Evolutionary conservation across 2,888 invertebrate species (phyloP).

Genomic region (Calephelis perditalis): DNA sequence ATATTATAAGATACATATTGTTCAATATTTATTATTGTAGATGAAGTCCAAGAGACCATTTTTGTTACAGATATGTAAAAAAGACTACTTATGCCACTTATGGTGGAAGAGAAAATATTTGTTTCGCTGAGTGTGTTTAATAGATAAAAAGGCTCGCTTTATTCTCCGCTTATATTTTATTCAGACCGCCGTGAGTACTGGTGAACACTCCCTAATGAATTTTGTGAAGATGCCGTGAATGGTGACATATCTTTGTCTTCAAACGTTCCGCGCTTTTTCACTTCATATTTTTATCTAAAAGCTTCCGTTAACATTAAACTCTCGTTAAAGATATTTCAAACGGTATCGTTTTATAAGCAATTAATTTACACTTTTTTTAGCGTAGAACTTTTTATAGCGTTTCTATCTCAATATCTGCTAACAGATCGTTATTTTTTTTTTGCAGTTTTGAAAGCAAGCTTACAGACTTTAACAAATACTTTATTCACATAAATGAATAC

Average conservation of each 20-base stretch:
- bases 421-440: too few species aligned
- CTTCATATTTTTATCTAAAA: constrained; percentile 10
- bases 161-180: constrained; percentile 64
- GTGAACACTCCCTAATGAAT: constrained; percentile 56
- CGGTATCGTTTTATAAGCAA: too few species aligned
- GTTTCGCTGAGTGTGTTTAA: constrained; percentile 68
- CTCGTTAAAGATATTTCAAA: not conserved
- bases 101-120: constrained; percentile 42
- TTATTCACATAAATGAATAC: too few species aligned
- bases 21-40: too few species aligned
- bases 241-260: constrained; percentile 34
- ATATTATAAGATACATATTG: too few species aligned
- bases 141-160: constrained; percentile 67
- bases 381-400: too few species aligned
- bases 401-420: too few species aligned
- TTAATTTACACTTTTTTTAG: too few species aligned
- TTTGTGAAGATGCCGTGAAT: constrained; percentile 44
- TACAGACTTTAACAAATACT: too few species aligned
- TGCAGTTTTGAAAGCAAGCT: too few species aligned
- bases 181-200: constrained; percentile 54
- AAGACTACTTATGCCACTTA: constrained; percentile 1
- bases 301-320: constrained; percentile 5
- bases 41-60: too few species aligned
- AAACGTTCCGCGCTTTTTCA: constrained; percentile 15
- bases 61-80: not conserved